Base-by-base conservation (phyloP, 2,113 vertebrate genomes). In the Forbesichthys papilliferus region DNA sequence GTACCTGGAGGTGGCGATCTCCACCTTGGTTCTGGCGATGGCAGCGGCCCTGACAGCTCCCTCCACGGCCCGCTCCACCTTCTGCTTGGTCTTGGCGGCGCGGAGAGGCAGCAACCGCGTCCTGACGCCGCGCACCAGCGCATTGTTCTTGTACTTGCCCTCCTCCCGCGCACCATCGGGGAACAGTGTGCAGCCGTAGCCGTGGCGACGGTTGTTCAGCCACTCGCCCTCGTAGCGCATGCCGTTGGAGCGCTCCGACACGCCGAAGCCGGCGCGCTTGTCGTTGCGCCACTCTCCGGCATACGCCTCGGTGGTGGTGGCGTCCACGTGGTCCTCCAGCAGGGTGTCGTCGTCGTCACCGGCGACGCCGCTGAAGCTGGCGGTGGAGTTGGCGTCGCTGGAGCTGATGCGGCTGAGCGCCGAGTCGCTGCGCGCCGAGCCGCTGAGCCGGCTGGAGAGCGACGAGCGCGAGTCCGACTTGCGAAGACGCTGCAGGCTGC, bases 151-250 rank as follows among this genome's bases (percentile, higher is more conserved):
- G 70, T 98, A 98, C 71, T 98, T 98, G 42, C 96, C 96, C 79
- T 98, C 96, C 89, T 98, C 96, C 63, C 94, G 95, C 75, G 93
- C 93, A 84, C 96, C 95, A 48, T 96, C 93, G 1, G 96, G 96
- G 77, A 98, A 97, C 78, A 96, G 88, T 10, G 96, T 98, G 90
- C 95, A 95, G 85, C 96, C 96, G 62, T 98, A 98, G 3, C 96
- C 96, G 3, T 98, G 96, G 75, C 96, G 92, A 86, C 94, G 95
- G 86, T 97, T 98, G 78, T 95, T 96, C 55, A 95, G 81, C 96
- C 96, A 98, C 82, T 98, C 96, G 13, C 96, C 96, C 86, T 96
- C 96, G 0, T 97, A 98, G 85, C 97, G 97, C 96, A 98, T 96
- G 63, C 96, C 96, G 1, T 98, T 97, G 64, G 96, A 95, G 63